phyloP scores from a whole-genome alignment of 2,113 vertebrate species.

The Cyanistes caeruleus region DNA sequence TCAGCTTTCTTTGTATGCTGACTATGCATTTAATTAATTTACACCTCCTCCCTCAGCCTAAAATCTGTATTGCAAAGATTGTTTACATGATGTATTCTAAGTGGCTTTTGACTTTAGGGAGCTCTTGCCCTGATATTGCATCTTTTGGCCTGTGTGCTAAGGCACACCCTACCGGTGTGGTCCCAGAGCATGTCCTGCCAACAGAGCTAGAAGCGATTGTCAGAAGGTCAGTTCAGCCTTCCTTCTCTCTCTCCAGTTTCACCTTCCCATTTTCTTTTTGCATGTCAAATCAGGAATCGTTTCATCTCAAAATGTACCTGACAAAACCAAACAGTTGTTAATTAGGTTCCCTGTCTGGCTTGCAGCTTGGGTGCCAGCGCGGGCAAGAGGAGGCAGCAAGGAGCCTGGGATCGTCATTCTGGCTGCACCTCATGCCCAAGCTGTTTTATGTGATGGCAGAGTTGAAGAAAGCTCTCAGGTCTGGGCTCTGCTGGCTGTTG shows the following conservation, averaged over 20 bases:
- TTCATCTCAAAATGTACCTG: neutral
- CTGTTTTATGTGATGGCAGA: neutral
- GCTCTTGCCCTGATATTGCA: neutral
- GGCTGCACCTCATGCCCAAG: neutral
- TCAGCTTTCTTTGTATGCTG: neutral
- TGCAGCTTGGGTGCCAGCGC: neutral
- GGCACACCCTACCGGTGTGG: fast-evolving
- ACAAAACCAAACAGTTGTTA: neutral
- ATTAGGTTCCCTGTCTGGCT: neutral
- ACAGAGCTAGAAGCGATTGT: neutral
- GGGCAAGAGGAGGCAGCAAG: neutral
- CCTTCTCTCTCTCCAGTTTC: neutral
- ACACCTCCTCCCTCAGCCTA: neutral
- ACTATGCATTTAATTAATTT: neutral
- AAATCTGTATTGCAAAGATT: neutral
- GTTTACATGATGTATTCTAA: neutral
- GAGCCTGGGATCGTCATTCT: neutral
- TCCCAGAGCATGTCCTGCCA: neutral
- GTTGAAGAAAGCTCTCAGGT: neutral
- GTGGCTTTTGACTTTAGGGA: neutral
- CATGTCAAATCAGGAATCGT: fast-evolving
- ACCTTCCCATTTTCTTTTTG: neutral
- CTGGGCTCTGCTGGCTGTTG: neutral
- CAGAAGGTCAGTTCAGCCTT: neutral
- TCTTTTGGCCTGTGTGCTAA: neutral